A percentile compares a stretch with the other conserved stretches of the same genome.
Conservation (phyloP, 2,888 invertebrate species). For the Coleophora flavipennella region DNA sequence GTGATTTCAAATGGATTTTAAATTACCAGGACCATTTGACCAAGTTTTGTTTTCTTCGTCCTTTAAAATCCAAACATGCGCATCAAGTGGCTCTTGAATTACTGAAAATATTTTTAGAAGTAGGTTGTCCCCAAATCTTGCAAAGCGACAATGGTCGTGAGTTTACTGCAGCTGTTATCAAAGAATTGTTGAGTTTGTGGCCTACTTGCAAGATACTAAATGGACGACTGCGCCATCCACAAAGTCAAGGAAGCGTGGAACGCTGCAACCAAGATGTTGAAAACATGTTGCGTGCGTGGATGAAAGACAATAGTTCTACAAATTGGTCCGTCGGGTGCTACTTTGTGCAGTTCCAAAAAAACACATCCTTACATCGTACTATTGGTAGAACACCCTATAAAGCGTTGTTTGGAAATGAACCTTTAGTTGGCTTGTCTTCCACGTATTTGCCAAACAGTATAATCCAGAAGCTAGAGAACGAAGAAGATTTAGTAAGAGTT, state of each 20-base stretch:
- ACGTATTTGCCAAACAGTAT: no score
- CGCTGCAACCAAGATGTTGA: constrained; percentile 20
- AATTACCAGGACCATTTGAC: constrained; percentile 23
- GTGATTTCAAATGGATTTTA: constrained; percentile 23
- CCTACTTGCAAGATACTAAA: constrained; percentile 18
- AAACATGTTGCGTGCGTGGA: constrained; percentile 24
- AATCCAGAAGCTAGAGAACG: no score
- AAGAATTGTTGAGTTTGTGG: constrained; percentile 9
- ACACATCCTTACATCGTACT: constrained; percentile 18
- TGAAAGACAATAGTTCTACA: constrained; percentile 25
- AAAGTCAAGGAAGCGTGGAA: constrained; percentile 15
- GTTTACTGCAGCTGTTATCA: background rate
- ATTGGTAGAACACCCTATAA: constrained; percentile 20
- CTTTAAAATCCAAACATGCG: constrained; percentile 17
- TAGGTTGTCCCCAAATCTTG: constrained; percentile 16
- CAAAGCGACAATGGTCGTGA: constrained; percentile 18
- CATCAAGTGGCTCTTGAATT: constrained; percentile 18
- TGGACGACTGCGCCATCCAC: constrained; percentile 14
- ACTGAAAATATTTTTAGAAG: constrained; percentile 15
- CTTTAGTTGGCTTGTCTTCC: no score
- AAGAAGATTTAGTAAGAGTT: no score
- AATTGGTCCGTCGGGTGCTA: constrained; percentile 24
- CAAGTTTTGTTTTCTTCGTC: constrained; percentile 12
- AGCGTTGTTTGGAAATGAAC: constrained; percentile 22
- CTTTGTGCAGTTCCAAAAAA: constrained; percentile 23